Evolutionary conservation across 2,797 vertebrate species (phyloP).

Genomic region (Microctenopoma lineatum): DNA sequence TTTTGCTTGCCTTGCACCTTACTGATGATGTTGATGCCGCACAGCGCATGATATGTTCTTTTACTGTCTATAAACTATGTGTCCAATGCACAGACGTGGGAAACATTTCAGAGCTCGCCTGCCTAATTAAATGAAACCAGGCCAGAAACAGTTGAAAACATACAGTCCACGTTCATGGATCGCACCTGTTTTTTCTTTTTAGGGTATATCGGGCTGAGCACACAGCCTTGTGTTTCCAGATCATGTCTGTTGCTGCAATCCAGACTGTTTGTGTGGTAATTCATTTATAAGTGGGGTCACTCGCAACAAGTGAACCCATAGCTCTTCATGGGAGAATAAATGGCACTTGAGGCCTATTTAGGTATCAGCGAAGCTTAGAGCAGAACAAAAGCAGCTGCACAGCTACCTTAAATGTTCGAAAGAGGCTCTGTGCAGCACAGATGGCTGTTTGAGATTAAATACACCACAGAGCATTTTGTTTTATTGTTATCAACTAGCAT

Average conservation of each 20-base stretch:
- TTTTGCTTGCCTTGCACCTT: conserved; percentile 14
- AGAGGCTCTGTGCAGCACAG: neutral
- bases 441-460: conserved; percentile 9
- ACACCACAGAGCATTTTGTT: neutral
- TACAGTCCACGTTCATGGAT: conserved; percentile 4
- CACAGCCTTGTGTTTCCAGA: conserved; percentile 9
- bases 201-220: neutral
- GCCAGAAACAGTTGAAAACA: neutral
- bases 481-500: conserved; percentile 14
- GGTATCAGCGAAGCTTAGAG: neutral
- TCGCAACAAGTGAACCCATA: conserved; percentile 26
- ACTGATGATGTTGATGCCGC: conserved; percentile 31
- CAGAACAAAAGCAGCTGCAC: neutral
- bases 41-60: conserved; percentile 6
- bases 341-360: conserved; percentile 15
- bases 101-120: conserved; percentile 7
- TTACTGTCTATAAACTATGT: conserved; percentile 20
- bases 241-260: conserved; percentile 16
- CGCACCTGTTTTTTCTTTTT: conserved; percentile 12
- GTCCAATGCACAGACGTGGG: conserved; percentile 25
- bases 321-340: conserved; percentile 41
- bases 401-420: neutral
- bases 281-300: conserved; percentile 43
- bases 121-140: conserved; percentile 50
- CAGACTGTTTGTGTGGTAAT: conserved; percentile 21